Base-by-base conservation (phyloP, 2,797 vertebrate genomes). In the Hemibagrus guttatus region DNA sequence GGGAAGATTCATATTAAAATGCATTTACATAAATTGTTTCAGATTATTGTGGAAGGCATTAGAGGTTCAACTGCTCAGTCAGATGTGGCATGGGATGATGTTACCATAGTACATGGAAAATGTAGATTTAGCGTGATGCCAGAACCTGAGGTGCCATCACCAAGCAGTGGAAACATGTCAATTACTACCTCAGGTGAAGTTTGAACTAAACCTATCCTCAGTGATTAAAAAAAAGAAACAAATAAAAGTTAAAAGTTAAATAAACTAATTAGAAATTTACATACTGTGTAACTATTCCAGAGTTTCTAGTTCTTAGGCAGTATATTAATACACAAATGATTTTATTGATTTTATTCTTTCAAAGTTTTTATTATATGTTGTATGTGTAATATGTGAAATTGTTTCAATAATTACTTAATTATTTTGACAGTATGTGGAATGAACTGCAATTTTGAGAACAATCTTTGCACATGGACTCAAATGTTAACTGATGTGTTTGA, bases 21-120 rank as follows among this genome's bases (percentile, higher is more conserved):
- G 17, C 4, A 71, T 39, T n/a, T 56, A 21, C 17, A 52, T 82
- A 42, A 8, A 71, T 39, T 71, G 5, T 88, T 87, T 86, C 90
- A 97, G 97, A 93, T 97, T 69, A 90, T 96, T 59, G 39, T 96
- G 56, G 96, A 97, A 85, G 97, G 94, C 75, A 93, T 96, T 87
- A 90, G 94, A 83, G 96, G 97, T 64, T 95, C 96, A 61, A 89
- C 92, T 78, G 21, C 17, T 85, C 46, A 23, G 16, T 96, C 96
- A 12, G 94, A 97, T 81, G 17, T 97, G 66, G 95, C 96, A 1
- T 85, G 96, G 84, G 97, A 97, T 93, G 97, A 97, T 68, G 85
- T 97, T 79, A 93, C 93, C 52, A 75, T 97, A 59, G 81, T 88
- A 14, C 64, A 88, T 28, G 95, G 96, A 83, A 88, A 76, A 88